Conservation (phyloP, 2,113 vertebrate species). For the human region GRCh38 chr7:70588501-70589000, state of each 20-base stretch:
- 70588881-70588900: slow-evolving; percentile 59
- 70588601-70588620: slow-evolving; percentile 18
- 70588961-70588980: slow-evolving; percentile 79
- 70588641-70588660: slow-evolving; percentile 77
- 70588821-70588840: slow-evolving; percentile 83
- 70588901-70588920: slow-evolving; percentile 83
- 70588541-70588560: slow-evolving; percentile 66
- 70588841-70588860: slow-evolving; percentile 80
- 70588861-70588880: slow-evolving; percentile 81
- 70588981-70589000: slow-evolving; percentile 73
- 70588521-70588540: slow-evolving; percentile 73
- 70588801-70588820: slow-evolving; percentile 82
- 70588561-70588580: slow-evolving; percentile 43
- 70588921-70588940: slow-evolving; percentile 82
- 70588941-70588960: slow-evolving; percentile 83
- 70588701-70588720: slow-evolving; percentile 85
- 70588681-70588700: slow-evolving; percentile 82
- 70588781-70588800: slow-evolving; percentile 79
- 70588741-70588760: slow-evolving; percentile 83
- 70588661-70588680: slow-evolving; percentile 65
- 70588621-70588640: slow-evolving; percentile 64
- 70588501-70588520: slow-evolving; percentile 64
- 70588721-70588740: slow-evolving; percentile 86
- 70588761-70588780: slow-evolving; percentile 85
- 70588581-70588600: slow-evolving; percentile 49